These are phyloP conservation scores for Drosophila subquinaria DNA, from an alignment of 2,888 invertebrate species.

Conservation along the genomic window DNA sequence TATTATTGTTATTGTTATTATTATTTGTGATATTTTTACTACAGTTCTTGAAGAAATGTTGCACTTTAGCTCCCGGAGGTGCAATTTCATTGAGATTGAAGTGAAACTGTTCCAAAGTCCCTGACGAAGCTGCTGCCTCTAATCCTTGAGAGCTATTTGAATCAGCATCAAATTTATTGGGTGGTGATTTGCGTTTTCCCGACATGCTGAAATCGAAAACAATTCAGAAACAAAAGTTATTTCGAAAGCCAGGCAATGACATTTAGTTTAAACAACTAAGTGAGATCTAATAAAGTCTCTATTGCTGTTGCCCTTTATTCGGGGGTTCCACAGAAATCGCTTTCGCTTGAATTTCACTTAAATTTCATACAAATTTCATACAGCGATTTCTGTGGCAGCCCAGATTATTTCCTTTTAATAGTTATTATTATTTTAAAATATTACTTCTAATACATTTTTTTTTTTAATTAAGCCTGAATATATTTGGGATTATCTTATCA, in stretches of 20 bases:
- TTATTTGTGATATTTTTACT: conserved; percentile 24
- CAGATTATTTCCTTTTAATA: no score
- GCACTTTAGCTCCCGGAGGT: conserved; percentile 32
- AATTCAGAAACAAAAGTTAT: background rate
- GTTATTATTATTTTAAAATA: no score
- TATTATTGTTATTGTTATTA: conserved; percentile 12
- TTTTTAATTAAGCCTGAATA: no score
- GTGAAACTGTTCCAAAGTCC: conserved; percentile 1
- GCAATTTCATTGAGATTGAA: conserved; percentile 15
- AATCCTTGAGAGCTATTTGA: conserved; percentile 34
- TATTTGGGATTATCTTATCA: no score
- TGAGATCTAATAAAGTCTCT: no score
- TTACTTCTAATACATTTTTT: no score
- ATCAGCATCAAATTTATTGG: conserved; percentile 94
- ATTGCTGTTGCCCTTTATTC: no score
- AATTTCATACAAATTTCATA: no score
- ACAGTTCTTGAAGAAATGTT: conserved; percentile 39
- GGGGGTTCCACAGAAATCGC: no score
- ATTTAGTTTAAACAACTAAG: no score
- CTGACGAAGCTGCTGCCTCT: conserved; percentile 1
- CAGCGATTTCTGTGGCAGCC: no score
- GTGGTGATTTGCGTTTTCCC: conserved; percentile 98
- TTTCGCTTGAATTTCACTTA: no score
- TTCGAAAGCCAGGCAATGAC: background rate
- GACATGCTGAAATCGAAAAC: conserved; percentile 90